These are phyloP conservation scores for Melitaea cinxia DNA, from an alignment of 1,140 invertebrate genomes.

Conservation along the genomic window DNA sequence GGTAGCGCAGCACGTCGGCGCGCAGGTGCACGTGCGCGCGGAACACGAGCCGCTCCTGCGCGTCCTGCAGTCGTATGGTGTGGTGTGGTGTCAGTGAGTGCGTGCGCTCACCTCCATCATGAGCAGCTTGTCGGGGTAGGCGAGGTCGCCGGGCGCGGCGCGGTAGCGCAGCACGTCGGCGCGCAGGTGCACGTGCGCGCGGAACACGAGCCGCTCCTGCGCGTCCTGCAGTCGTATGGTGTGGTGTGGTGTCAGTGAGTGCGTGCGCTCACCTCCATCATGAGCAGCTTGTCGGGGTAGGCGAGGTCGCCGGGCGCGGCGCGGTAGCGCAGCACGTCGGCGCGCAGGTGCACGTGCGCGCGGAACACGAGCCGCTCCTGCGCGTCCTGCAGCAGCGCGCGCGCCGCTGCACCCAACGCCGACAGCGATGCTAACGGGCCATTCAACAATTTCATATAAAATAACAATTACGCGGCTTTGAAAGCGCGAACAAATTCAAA, in stretches of 20 bases:
- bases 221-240: slow-evolving; percentile 98
- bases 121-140: slow-evolving; percentile 97
- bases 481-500: too few species aligned
- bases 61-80: slow-evolving; percentile 98
- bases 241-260: too few species aligned
- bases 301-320: slow-evolving; percentile 97
- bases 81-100: too few species aligned
- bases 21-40: too few species aligned
- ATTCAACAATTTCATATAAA: too few species aligned
- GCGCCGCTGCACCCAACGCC: slow-evolving; percentile 92
- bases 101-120: slow-evolving; percentile 98
- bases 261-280: slow-evolving; percentile 91
- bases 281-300: slow-evolving; percentile 98
- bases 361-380: slow-evolving; percentile 98
- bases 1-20: slow-evolving; percentile 90
- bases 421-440: slow-evolving; percentile 74
- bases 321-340: slow-evolving; percentile 94
- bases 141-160: slow-evolving; percentile 96
- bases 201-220: slow-evolving; percentile 97
- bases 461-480: too few species aligned
- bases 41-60: slow-evolving; percentile 91
- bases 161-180: slow-evolving; percentile 95
- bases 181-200: slow-evolving; percentile 96
- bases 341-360: slow-evolving; percentile 95
- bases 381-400: slow-evolving; percentile 96